phyloP scores from a whole-genome alignment of 2,113 vertebrate species.

The Mesocricetus auratus region DNA sequence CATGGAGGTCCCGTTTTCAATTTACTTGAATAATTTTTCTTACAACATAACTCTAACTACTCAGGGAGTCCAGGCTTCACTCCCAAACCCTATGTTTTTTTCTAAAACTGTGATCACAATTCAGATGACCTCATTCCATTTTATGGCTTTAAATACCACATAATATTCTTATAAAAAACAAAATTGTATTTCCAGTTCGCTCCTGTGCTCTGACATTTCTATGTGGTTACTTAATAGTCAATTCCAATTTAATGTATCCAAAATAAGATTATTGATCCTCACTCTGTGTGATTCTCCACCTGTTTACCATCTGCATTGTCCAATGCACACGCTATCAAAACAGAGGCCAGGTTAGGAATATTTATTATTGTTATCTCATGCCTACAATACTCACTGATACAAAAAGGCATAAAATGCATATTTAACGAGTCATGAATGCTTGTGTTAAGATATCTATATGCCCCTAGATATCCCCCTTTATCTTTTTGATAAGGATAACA shows the following conservation, averaged over 20 bases:
- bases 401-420: not conserved
- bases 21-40: not conserved
- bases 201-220: slow-evolving; percentile 19
- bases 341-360: not conserved
- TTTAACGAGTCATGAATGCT: not conserved
- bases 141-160: not conserved
- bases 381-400: not conserved
- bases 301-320: not conserved
- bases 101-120: not conserved
- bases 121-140: not conserved
- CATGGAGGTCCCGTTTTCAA: not conserved
- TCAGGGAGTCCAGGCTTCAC: not conserved
- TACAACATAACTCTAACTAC: not conserved
- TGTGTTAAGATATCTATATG: not conserved
- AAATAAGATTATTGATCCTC: slow-evolving; percentile 47
- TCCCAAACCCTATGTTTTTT: not conserved
- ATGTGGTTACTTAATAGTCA: not conserved
- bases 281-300: not conserved
- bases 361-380: not conserved
- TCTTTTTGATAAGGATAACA: not conserved
- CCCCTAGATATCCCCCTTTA: not conserved
- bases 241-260: slow-evolving; percentile 34
- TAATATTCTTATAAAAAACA: not conserved
- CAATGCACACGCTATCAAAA: not conserved
- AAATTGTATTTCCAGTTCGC: slow-evolving; percentile 33